These are phyloP conservation scores for Crenichthys baileyi DNA, from an alignment of 2,797 vertebrate species.

Conservation along the genomic window DNA sequence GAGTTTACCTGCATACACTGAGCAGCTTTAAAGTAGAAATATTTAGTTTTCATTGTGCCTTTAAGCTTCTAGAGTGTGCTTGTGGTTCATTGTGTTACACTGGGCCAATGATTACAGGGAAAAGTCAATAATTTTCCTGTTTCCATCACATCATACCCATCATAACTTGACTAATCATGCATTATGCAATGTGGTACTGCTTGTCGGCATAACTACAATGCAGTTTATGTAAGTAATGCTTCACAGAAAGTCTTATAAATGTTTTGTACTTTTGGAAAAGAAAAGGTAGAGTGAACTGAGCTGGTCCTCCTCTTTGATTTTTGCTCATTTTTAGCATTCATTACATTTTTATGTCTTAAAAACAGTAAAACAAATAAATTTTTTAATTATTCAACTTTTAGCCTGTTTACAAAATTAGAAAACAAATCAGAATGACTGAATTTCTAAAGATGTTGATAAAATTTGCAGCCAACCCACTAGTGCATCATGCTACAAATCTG, in stretches of 20 bases:
- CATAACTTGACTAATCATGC: not conserved
- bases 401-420: constrained; percentile 3
- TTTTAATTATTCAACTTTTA: constrained; percentile 25
- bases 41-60: not conserved
- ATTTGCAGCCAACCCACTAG: constrained; percentile 4
- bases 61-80: not conserved
- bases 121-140: not conserved
- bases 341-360: not conserved
- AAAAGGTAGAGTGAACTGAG: no score
- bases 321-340: not conserved
- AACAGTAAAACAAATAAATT: not conserved
- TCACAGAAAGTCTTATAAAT: not conserved
- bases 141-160: not conserved
- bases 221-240: not conserved
- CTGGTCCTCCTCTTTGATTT: not conserved
- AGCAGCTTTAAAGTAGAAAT: not conserved
- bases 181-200: not conserved
- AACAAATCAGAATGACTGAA: constrained; percentile 8
- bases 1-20: not conserved
- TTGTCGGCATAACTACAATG: not conserved
- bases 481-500: not conserved
- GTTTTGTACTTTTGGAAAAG: not conserved
- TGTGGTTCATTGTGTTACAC: not conserved
- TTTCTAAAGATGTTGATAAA: not conserved
- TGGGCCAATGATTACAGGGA: not conserved